Evolutionary conservation across 2,797 vertebrate genomes (phyloP).

Genomic region (Myoxocephalus aenaeus): DNA sequence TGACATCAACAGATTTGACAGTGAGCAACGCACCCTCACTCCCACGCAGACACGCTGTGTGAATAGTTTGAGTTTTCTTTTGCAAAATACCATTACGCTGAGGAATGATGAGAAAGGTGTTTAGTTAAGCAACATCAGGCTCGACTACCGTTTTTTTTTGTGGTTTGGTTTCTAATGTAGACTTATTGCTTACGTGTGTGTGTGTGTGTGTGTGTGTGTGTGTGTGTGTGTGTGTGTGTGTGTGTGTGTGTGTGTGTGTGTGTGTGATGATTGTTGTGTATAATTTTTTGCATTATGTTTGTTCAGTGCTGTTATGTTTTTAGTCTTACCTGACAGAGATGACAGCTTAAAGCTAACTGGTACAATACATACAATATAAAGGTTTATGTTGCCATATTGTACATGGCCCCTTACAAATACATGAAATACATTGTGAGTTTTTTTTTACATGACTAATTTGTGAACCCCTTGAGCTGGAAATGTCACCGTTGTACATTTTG

Average conservation of each 20-base stretch:
- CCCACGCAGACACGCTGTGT: not conserved
- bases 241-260: not conserved
- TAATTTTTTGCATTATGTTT: not conserved
- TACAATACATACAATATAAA: not conserved
- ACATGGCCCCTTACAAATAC: not conserved
- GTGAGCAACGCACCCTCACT: not conserved
- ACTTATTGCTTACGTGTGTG: not conserved
- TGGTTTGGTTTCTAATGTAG: not conserved
- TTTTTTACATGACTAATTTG: not conserved
- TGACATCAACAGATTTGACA: constrained; percentile 44
- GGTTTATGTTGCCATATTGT: not conserved
- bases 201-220: too few relatives aligned
- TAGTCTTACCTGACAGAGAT: not conserved
- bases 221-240: too few relatives aligned
- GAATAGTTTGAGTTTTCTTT: not conserved
- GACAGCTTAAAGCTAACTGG: not conserved
- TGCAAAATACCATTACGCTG: not conserved
- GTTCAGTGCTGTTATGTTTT: not conserved
- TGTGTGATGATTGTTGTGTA: not conserved
- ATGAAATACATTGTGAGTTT: not conserved
- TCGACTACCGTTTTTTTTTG: not conserved
- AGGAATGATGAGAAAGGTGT: not conserved
- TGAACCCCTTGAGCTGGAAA: not conserved
- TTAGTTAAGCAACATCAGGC: not conserved
- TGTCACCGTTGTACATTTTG: not conserved